Evolutionary conservation across 2,888 invertebrate genomes (phyloP).

Genomic region (Incurvaria masculella): DNA sequence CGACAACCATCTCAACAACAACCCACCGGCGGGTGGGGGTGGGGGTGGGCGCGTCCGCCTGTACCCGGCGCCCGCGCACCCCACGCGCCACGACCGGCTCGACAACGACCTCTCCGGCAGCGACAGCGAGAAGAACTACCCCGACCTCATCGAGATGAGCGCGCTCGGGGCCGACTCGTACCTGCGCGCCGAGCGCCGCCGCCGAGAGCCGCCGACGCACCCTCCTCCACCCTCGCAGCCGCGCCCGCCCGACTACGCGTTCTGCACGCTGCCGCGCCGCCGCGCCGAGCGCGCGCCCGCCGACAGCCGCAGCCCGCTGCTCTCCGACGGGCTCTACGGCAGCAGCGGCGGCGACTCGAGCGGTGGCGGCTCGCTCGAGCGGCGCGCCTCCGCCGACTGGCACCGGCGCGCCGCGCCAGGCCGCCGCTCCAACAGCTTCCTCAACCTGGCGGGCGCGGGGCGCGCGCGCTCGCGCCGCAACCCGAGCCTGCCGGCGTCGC

Average conservation of each 20-base stretch:
- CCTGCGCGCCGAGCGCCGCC: constrained; percentile 23
- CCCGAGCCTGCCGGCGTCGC: constrained; percentile 65
- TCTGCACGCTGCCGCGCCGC: constrained; percentile 66
- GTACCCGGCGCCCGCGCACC: constrained; percentile 17
- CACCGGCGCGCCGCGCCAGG: constrained; percentile 33
- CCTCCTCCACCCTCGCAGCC: constrained; percentile 17
- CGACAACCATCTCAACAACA: constrained; percentile 42
- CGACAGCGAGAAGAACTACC: constrained; percentile 55
- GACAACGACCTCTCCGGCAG: constrained; percentile 50
- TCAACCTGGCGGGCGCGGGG: constrained; percentile 62
- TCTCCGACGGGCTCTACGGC: constrained; percentile 67
- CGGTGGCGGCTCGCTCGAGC: constrained; percentile 39
- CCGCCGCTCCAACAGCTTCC: constrained; percentile 66
- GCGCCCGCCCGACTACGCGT: constrained; percentile 43
- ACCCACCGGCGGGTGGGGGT: constrained; percentile 30
- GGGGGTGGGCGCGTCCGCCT: constrained; percentile 26
- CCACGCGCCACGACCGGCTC: constrained; percentile 37
- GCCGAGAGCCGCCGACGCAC: constrained; percentile 30
- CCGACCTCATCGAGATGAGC: constrained; percentile 55
- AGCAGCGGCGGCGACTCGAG: constrained; percentile 68
- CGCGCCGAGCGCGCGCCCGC: constrained; percentile 34
- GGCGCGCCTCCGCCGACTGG: constrained; percentile 50
- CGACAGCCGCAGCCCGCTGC: constrained; percentile 72
- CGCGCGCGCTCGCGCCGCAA: constrained; percentile 39
- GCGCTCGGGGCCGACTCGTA: constrained; percentile 40